These are phyloP conservation scores for Pararge aegeria DNA, from an alignment of 1,140 invertebrate species.

Conservation along the genomic window DNA sequence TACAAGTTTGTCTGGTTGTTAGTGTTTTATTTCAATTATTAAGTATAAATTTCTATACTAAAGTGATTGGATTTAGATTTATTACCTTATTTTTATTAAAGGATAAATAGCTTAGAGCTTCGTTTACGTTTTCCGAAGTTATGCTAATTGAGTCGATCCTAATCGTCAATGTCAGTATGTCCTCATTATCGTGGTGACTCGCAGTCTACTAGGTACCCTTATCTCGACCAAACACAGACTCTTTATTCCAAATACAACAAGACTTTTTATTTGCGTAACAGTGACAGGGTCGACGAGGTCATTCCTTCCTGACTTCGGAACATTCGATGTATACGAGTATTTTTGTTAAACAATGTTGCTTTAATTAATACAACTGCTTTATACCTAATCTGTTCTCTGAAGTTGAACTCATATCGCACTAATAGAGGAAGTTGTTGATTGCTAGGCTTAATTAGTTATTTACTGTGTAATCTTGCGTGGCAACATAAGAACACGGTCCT, in stretches of 20 bases:
- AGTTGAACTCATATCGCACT: conserved; percentile 37
- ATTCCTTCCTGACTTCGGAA: conserved; percentile 54
- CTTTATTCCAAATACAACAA: conserved; percentile 45
- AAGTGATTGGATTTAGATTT: too few relatives aligned
- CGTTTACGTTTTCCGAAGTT: neutral
- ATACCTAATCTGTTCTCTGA: conserved; percentile 47
- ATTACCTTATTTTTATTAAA: too few relatives aligned
- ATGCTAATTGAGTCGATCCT: neutral
- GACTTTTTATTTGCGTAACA: conserved; percentile 53
- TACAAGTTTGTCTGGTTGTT: too few relatives aligned
- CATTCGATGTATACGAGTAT: conserved; percentile 32
- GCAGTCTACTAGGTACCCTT: conserved; percentile 58
- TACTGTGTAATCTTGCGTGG: conserved; percentile 16
- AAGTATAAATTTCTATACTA: too few relatives aligned
- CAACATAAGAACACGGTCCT: conserved; percentile 3
- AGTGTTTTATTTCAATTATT: too few relatives aligned
- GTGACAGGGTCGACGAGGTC: conserved; percentile 47
- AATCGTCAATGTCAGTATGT: conserved; percentile 9
- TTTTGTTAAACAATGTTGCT: conserved; percentile 55
- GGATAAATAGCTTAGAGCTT: too few relatives aligned
- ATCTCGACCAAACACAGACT: conserved; percentile 38
- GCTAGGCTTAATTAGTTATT: conserved; percentile 30
- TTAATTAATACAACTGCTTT: conserved; percentile 46
- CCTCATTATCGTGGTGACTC: conserved; percentile 52
- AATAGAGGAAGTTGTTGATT: conserved; percentile 56